phyloP scores from a whole-genome alignment of 1,140 invertebrate genomes.

The Venustaconcha ellipsiformis region DNA sequence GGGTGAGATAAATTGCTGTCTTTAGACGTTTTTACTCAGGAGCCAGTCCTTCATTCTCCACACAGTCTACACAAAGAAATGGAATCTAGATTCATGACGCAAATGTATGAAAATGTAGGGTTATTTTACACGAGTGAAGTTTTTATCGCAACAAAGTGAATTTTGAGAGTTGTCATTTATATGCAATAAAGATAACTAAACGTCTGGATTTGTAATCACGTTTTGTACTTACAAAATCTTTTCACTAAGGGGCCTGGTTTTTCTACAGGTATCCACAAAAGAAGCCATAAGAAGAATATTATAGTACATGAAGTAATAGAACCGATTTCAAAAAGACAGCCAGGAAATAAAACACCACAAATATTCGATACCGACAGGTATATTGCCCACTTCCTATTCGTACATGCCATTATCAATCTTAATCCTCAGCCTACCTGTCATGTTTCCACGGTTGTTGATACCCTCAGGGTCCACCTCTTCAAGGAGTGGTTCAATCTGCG shows the following conservation, averaged over 20 bases:
- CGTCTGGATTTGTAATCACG: no score
- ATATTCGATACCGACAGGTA: constrained; percentile 38
- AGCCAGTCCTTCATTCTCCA: no score
- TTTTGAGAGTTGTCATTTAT: no score
- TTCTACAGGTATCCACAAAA: neutral
- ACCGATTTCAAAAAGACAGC: neutral
- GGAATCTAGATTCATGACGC: no score
- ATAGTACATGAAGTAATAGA: no score
- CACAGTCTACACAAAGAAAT: no score
- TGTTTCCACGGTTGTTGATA: constrained; percentile 60
- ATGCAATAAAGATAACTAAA: no score
- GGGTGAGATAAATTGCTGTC: no score
- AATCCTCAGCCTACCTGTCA: constrained; percentile 43
- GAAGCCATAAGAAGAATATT: neutral
- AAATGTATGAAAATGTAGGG: no score
- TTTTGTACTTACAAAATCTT: neutral
- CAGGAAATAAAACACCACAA: neutral
- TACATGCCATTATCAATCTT: constrained; percentile 48
- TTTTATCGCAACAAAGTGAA: no score
- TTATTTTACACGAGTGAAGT: no score
- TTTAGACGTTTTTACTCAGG: no score
- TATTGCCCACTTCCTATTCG: constrained; percentile 5
- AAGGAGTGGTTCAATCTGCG: constrained; percentile 68
- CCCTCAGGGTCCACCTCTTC: constrained; percentile 46
- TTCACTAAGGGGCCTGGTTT: constrained; percentile 30